Evolutionary conservation across 1,140 invertebrate species (phyloP).

Genomic region (Drosophila persimilis): DNA sequence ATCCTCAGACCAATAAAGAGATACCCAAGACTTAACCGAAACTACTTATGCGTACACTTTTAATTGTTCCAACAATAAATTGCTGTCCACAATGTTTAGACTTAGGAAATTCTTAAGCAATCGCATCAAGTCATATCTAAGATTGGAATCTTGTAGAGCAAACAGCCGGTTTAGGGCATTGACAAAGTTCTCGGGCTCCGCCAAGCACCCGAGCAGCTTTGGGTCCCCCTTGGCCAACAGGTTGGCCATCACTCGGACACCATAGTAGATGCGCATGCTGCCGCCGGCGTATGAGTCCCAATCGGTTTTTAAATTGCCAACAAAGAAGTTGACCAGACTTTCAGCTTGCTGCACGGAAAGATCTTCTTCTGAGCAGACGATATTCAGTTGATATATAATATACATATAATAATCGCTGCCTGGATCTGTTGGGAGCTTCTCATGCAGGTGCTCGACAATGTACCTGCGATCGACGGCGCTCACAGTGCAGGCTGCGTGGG

Average conservation of each 20-base stretch:
- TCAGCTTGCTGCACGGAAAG: slow-evolving; percentile 23
- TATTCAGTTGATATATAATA: slow-evolving; percentile 53
- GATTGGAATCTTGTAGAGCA: slow-evolving; percentile 14
- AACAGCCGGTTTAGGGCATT: slow-evolving; percentile 55
- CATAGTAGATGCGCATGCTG: slow-evolving; percentile 26
- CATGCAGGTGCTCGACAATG: slow-evolving; percentile 46
- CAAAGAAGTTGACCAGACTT: slow-evolving; percentile 32
- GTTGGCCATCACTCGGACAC: slow-evolving; percentile 61
- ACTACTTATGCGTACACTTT: slow-evolving; percentile 19
- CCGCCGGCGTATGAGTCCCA: not conserved
- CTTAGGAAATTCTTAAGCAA: slow-evolving; percentile 37
- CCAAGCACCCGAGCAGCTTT: slow-evolving; percentile 4
- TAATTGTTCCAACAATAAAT: slow-evolving; percentile 29
- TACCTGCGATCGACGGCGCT: slow-evolving; percentile 44
- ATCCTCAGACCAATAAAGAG: slow-evolving; percentile 26
- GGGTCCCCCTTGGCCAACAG: slow-evolving; percentile 28
- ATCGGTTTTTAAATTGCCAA: not conserved
- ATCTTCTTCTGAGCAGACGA: slow-evolving; percentile 15
- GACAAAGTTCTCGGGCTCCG: slow-evolving; percentile 11
- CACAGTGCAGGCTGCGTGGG: slow-evolving; percentile 7
- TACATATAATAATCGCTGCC: slow-evolving; percentile 62
- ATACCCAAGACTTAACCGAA: slow-evolving; percentile 19
- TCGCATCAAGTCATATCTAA: slow-evolving; percentile 47
- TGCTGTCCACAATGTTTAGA: slow-evolving; percentile 9
- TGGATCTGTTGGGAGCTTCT: slow-evolving; percentile 17